Percentiles rank a stretch among this genome's conserved stretches.
Conservation (phyloP, 2,113 vertebrate genomes). For the Odontesthes bonariensis region DNA sequence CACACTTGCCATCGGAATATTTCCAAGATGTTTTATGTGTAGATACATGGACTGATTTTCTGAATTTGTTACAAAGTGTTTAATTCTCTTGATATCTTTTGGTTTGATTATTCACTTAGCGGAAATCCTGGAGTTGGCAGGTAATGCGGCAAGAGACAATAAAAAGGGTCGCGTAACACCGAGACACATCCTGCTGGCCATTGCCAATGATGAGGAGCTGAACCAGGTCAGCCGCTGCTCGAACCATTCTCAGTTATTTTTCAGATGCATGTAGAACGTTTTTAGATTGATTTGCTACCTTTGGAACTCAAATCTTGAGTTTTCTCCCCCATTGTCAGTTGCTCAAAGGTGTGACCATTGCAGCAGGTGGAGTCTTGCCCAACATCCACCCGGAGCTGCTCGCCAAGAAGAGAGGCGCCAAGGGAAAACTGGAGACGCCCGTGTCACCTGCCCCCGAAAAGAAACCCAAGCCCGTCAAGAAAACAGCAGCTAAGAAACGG, state of each 20-base stretch:
- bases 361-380: constrained; percentile 96
- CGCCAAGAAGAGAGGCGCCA: constrained; percentile 95
- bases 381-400: constrained; percentile 97
- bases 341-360: constrained; percentile 97
- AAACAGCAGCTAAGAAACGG: constrained; percentile 87
- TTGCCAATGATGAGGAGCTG: constrained; percentile 97
- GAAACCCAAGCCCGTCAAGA: constrained; percentile 92
- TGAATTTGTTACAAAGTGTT: no score
- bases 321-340: constrained; percentile 79
- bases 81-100: not conserved
- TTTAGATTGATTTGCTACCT: not conserved
- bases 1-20: no score
- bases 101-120: constrained; percentile 78
- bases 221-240: constrained; percentile 88
- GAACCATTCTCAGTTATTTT: not conserved
- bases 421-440: constrained; percentile 95
- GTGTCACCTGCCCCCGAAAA: constrained; percentile 92
- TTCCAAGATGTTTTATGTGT: no score
- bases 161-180: constrained; percentile 98
- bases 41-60: no score
- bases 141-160: constrained; percentile 98
- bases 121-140: constrained; percentile 97
- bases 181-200: constrained; percentile 95
- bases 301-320: not conserved
- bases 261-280: not conserved